Evolutionary conservation across 2,797 vertebrate genomes (phyloP).

Genomic region (Fistularia commersonii): DNA sequence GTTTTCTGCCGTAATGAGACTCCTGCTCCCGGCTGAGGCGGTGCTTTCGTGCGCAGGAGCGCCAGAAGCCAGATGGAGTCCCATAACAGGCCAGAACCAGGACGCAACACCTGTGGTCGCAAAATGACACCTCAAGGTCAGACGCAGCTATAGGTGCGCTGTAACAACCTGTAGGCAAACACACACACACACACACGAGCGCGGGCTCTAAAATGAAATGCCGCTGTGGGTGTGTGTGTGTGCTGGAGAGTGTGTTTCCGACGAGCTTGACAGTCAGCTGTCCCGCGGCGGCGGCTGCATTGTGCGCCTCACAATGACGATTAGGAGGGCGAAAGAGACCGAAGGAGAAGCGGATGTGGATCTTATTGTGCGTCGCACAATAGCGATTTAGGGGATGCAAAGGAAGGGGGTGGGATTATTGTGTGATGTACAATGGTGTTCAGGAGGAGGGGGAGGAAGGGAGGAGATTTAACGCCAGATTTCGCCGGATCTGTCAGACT

Average conservation of each 20-base stretch:
- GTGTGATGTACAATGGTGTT: slow-evolving; percentile 38
- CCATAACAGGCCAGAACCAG: slow-evolving; percentile 7
- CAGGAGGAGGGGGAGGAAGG: slow-evolving; percentile 21
- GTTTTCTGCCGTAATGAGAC: slow-evolving; percentile 38
- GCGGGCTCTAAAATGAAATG: slow-evolving; percentile 46
- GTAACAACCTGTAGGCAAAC: slow-evolving; percentile 19
- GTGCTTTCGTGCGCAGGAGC: slow-evolving; percentile 1
- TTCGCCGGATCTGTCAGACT: slow-evolving; percentile 35
- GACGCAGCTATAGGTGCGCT: slow-evolving; percentile 12
- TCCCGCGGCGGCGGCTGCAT: slow-evolving; percentile 55
- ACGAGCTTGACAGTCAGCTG: slow-evolving; percentile 41
- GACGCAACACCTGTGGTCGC: slow-evolving; percentile 13
- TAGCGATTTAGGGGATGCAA: slow-evolving; percentile 41
- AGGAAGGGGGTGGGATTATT: slow-evolving; percentile 32
- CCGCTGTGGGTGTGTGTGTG: slow-evolving; percentile 26
- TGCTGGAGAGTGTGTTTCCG: slow-evolving; percentile 21
- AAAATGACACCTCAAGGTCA: slow-evolving; percentile 38
- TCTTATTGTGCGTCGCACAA: slow-evolving; percentile 63
- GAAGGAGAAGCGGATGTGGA: slow-evolving; percentile 45
- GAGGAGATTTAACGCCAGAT: slow-evolving; percentile 46
- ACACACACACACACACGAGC: slow-evolving; percentile 9
- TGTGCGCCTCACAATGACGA: slow-evolving; percentile 62
- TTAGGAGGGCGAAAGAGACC: slow-evolving; percentile 52
- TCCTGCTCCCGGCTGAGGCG: slow-evolving; percentile 20
- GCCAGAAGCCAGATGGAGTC: neutral